Base-by-base conservation (phyloP, 2,113 vertebrate genomes). In the Dryoscopus gambensis region DNA sequence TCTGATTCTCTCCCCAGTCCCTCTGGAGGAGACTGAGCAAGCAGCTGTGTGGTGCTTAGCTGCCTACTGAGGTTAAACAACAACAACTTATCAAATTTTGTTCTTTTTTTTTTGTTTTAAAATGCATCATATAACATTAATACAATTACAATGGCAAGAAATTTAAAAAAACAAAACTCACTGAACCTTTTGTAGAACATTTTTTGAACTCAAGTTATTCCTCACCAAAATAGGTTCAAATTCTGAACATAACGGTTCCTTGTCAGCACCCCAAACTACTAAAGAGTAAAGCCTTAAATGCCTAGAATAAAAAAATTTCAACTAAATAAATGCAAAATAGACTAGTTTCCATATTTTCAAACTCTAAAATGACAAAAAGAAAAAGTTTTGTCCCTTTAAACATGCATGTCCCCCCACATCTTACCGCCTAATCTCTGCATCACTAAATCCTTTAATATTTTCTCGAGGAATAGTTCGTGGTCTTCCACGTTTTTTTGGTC, bases 371-470 rank as follows among this genome's bases (percentile, higher is more conserved):
- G 39, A 39, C 39, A 39, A 39, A 39, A 39, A 39, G 39, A 39
- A 39, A 39, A 39, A 39, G 39, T 39, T 39, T 12, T 39, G 39
- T 39, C 39, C 9, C 27, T 71, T 91, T 80, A 76, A 86, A 67
- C 4, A 70, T 31, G 13, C 22, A 59, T 20, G 21, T 30, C 6
- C 20, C 5, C 28, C 30, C 17, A 46, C n/a, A 76, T 95, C 95
- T 97, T 97, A 99, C 99, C 99, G 98, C 80, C 99, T 98, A 91
- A 99, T 99, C 97, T 99, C 99, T 46, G 99, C 99, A 91, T 99
- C 99, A 85, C 98, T 99, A 97, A 99, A 99, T 92, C 99, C 99
- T 97, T 99, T 99, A 97, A 99, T 99, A 84, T 99, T 99, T 95
- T 99, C 99, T 78, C 99, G 98, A 60, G 99, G 99, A 95, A 99